Evolutionary conservation across 2,797 vertebrate species (phyloP).

Genomic region (Phrynocephalus vlangalii): DNA sequence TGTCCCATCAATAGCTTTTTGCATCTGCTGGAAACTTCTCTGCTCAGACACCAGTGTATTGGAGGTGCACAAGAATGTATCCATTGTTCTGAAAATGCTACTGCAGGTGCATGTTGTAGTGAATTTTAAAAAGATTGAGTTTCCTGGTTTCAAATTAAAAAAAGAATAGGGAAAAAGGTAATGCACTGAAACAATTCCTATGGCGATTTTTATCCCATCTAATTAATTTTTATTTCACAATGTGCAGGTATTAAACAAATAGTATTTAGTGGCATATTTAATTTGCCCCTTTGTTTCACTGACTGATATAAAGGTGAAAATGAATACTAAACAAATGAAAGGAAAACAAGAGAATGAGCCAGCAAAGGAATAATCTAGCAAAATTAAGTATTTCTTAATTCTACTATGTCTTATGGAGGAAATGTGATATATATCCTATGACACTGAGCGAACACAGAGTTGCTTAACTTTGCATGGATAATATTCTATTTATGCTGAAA

Average conservation of each 20-base stretch:
- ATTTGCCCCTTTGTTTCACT: not conserved
- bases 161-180: conserved; percentile 40
- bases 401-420: not conserved
- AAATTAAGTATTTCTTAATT: conserved; percentile 12
- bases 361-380: conserved; percentile 14
- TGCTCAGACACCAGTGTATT: not conserved
- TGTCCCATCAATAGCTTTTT: not conserved
- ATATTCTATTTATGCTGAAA: not conserved
- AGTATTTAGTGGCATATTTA: conserved; percentile 41
- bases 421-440: not conserved
- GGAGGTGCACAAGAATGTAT: not conserved
- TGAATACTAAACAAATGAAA: conserved; percentile 32
- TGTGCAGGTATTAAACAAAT: not conserved
- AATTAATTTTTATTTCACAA: conserved; percentile 41
- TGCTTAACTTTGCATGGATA: not conserved
- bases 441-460: conserved; percentile 9
- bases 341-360: conserved; percentile 20
- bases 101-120: not conserved
- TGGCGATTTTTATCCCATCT: conserved; percentile 13
- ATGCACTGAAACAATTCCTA: not conserved
- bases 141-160: conserved; percentile 50
- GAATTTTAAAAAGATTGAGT: conserved; percentile 17
- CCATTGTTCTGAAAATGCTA: not conserved
- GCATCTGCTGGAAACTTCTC: not conserved
- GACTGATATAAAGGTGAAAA: conserved; percentile 42